Conservation (phyloP, 2,888 invertebrate species). For the Coleophora deauratella region DNA sequence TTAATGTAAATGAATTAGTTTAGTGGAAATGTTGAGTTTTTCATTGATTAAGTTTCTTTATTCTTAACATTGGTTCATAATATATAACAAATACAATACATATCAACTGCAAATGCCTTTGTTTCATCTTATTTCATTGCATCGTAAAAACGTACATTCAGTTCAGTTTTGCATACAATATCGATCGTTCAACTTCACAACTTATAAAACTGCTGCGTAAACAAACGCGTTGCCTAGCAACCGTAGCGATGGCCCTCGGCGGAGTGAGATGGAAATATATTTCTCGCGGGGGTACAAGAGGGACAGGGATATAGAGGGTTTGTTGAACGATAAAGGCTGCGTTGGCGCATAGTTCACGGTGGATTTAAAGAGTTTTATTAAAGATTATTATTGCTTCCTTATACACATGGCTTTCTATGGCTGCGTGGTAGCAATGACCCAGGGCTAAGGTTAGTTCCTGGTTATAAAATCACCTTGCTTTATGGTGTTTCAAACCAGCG, state of each 20-base stretch:
- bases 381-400: conserved; percentile 4
- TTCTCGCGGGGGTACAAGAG: conserved; percentile 4
- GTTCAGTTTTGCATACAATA: conserved; percentile 2
- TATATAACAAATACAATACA: too few relatives aligned
- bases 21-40: too few relatives aligned
- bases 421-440: neutral
- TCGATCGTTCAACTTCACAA: conserved; percentile 17
- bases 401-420: neutral
- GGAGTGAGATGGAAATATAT: conserved; percentile 9
- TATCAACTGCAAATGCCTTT: too few relatives aligned
- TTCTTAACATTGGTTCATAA: too few relatives aligned
- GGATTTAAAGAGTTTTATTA: conserved; percentile 18
- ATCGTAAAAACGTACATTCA: neutral
- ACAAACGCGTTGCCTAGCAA: conserved; percentile 31
- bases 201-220: conserved; percentile 22
- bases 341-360: conserved; percentile 36
- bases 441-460: neutral
- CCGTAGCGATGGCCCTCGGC: conserved; percentile 17
- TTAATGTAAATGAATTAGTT: too few relatives aligned
- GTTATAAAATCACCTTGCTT: neutral
- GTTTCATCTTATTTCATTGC: too few relatives aligned
- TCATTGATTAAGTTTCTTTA: too few relatives aligned
- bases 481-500: too few relatives aligned
- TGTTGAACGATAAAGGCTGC: conserved; percentile 54
- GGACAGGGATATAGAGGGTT: conserved; percentile 15